These are phyloP conservation scores for Ephestia elutella DNA, from an alignment of 1,140 invertebrate species.

Conservation along the genomic window DNA sequence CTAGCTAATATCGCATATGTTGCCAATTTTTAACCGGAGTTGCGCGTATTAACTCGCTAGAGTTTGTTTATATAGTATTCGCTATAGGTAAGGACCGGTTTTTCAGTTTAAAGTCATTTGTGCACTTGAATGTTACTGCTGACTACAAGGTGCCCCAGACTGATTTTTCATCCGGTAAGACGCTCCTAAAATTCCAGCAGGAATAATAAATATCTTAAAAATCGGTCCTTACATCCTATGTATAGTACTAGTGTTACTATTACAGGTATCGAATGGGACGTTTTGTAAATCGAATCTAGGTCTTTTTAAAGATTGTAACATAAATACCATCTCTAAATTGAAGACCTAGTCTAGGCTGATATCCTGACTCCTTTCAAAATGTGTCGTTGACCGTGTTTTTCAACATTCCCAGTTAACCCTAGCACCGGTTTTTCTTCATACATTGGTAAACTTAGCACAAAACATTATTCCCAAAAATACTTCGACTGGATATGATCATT, in stretches of 20 bases:
- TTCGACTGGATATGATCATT: neutral
- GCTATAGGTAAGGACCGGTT: constrained; percentile 23
- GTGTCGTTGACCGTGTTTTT: neutral
- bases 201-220: neutral
- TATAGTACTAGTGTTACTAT: neutral
- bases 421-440: neutral
- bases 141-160: too few relatives aligned
- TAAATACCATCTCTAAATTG: too few relatives aligned
- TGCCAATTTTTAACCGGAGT: too few relatives aligned
- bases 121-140: too few relatives aligned
- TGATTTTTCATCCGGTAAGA: too few relatives aligned
- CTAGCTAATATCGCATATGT: too few relatives aligned
- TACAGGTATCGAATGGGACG: neutral
- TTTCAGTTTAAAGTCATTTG: too few relatives aligned
- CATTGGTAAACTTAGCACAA: neutral
- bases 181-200: too few relatives aligned
- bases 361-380: neutral
- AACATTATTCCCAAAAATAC: neutral
- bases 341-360: neutral
- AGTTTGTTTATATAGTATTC: constrained; percentile 8
- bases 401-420: constrained; percentile 3
- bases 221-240: neutral
- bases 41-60: too few relatives aligned
- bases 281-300: neutral
- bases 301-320: neutral